Percentiles rank a stretch among this genome's conserved stretches.
These are phyloP conservation scores for Dryadula phaetusa DNA, from an alignment of 2,888 invertebrate genomes.

Conservation along the genomic window DNA sequence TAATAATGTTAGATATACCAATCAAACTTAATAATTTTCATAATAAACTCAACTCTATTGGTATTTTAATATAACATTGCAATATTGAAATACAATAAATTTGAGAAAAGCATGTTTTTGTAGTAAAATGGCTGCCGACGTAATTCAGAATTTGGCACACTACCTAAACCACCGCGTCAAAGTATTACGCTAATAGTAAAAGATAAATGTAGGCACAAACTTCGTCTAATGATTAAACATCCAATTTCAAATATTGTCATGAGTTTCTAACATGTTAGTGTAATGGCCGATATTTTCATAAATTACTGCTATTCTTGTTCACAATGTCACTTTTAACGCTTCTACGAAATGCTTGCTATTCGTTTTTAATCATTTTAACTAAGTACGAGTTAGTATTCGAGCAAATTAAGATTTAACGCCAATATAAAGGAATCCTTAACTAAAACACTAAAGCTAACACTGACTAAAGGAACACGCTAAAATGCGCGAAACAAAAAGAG, in stretches of 20 bases:
- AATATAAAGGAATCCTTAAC: constrained; percentile 21
- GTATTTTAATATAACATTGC: background rate
- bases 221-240: constrained; percentile 24
- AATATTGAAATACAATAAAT: background rate
- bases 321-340: background rate
- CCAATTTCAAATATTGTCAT: constrained; percentile 33
- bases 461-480: constrained; percentile 24
- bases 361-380: background rate
- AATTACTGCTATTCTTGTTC: constrained; percentile 26
- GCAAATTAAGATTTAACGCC: constrained; percentile 29
- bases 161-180: constrained; percentile 9
- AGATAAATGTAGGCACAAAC: constrained; percentile 32
- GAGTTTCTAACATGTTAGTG: constrained; percentile 28
- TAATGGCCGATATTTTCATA: constrained; percentile 27
- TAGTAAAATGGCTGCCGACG: background rate
- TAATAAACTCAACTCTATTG: too few species aligned
- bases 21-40: too few species aligned
- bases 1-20: too few species aligned
- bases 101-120: background rate
- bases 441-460: constrained; percentile 17
- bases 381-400: constrained; percentile 19
- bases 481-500: constrained; percentile 30
- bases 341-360: background rate
- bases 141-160: constrained; percentile 28
- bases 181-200: constrained; percentile 19